A percentile compares a stretch with the other conserved stretches of the same genome.
Evolutionary conservation across 1,140 invertebrate species (phyloP).

Genomic region (Bradysia coprophila): DNA sequence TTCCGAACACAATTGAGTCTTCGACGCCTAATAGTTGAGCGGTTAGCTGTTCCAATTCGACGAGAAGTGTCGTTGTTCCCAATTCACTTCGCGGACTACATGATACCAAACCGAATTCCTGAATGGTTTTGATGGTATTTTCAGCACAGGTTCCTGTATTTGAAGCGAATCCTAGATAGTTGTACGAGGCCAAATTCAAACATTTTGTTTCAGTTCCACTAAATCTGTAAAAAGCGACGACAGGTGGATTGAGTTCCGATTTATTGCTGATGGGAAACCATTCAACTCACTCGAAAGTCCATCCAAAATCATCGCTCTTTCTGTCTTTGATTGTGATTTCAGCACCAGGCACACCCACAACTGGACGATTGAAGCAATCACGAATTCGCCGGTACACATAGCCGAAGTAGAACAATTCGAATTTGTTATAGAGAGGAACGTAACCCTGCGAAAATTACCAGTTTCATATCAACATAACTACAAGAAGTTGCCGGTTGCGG

Average conservation of each 20-base stretch:
- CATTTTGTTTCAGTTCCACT: constrained; percentile 64
- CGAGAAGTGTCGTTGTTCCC: constrained; percentile 54
- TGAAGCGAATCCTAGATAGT: constrained; percentile 81
- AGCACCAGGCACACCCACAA: constrained; percentile 78
- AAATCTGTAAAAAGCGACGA: constrained; percentile 42
- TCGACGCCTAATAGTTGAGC: constrained; percentile 84
- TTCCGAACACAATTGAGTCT: constrained; percentile 85
- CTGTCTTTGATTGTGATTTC: constrained; percentile 74
- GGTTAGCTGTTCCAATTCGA: constrained; percentile 65
- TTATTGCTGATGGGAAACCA: too few species aligned
- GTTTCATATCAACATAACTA: too few species aligned
- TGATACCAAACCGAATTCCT: constrained; percentile 48
- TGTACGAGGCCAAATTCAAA: constrained; percentile 83
- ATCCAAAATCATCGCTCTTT: constrained; percentile 66
- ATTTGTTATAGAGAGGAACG: constrained; percentile 75
- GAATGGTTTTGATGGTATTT: constrained; percentile 37
- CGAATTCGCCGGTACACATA: constrained; percentile 83
- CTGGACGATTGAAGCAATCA: constrained; percentile 89
- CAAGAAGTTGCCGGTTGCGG: too few species aligned
- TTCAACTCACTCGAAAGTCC: constrained; percentile 65
- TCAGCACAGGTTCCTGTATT: constrained; percentile 52
- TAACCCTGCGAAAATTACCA: constrained; percentile 40
- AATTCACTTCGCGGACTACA: constrained; percentile 39
- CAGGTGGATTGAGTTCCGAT: too few species aligned
- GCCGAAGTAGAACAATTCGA: constrained; percentile 86